These are phyloP conservation scores for Adineta ricciae DNA, from an alignment of 2,888 invertebrate genomes.

Conservation along the genomic window DNA sequence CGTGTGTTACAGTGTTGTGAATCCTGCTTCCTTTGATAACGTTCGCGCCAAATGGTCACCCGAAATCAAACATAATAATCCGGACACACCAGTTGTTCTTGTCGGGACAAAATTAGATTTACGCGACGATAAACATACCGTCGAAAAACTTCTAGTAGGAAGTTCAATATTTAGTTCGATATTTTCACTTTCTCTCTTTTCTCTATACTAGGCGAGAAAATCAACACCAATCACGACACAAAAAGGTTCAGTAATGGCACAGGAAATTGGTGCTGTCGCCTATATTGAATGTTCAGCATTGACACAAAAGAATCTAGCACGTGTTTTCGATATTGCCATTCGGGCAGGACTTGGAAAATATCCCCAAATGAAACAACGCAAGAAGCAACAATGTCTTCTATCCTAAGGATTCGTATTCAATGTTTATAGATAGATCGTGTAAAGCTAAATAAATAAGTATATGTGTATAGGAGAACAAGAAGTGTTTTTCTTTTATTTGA, in stretches of 20 bases:
- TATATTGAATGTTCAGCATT: conserved; percentile 94
- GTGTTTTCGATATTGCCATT: conserved; percentile 98
- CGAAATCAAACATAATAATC: conserved; percentile 97
- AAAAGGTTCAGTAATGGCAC: conserved; percentile 31
- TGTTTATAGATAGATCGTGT: neutral
- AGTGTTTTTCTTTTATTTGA: neutral
- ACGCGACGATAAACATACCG: conserved; percentile 84
- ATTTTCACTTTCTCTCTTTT: too few species aligned
- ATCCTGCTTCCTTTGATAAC: conserved; percentile 98
- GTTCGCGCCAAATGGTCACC: conserved; percentile 99
- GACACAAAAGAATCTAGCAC: conserved; percentile 93
- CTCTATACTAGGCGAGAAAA: neutral
- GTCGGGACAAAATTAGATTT: conserved; percentile 93
- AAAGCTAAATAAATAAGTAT: neutral
- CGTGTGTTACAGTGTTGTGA: conserved; percentile 94
- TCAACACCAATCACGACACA: conserved; percentile 29
- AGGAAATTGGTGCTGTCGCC: conserved; percentile 30
- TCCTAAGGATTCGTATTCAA: neutral
- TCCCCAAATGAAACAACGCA: neutral
- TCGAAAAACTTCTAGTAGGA: conserved; percentile 71
- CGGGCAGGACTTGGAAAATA: conserved; percentile 65
- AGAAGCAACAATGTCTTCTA: neutral
- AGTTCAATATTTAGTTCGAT: neutral
- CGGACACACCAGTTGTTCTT: conserved; percentile 94
- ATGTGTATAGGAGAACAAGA: neutral